Base-by-base conservation (phyloP, 2,888 invertebrate species). In the Scaptomyza reducta region DNA sequence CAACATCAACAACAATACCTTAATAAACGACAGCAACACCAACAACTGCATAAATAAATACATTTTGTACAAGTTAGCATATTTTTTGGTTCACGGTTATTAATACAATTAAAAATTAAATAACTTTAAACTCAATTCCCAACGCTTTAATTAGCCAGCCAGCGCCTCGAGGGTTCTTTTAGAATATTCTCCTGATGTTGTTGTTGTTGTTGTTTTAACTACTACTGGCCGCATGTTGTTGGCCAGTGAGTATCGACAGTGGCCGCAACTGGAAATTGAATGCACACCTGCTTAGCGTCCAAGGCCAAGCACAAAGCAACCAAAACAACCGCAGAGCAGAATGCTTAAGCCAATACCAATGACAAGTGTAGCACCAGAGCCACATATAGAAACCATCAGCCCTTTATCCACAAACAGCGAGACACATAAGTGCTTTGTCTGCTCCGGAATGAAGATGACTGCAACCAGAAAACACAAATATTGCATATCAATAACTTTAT, bases 31-130 rank as follows among this genome's bases (percentile, higher is more conserved):
- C 16, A 53, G 11, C 14, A 54, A 27, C 18, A 45, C 29, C 33
- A 57, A 29, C 27, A 27, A 69, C 77, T 77, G 79, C 85, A 82
- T 85, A 82, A 85, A 85, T 76, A 81, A 82, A 77, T 74, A 71
- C 77, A 79, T 82, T 72, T 66, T n/a, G 60, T 31, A 47, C 22
- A 70, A 70, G 64, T 63, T 74, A 53, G 56, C 40, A 58, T 56
- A 65, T 64, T 73, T 63, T 74, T 70, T 50, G 54, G 29, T 57
- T 64, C 59, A 56, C 59, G 27, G 68, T 81, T 85, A 82, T 82
- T 82, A 85, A 82, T 70, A 77, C 81, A 81, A 85, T 82, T 85
- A 85, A 85, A 84, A 68, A 79, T 85, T 81, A 74, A 81, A 84
- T 56, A 74, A 79, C 71, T 84, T 84, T 81, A 68, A 78, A 70